Evolutionary conservation across 2,888 invertebrate genomes (phyloP), one percentile per base, ranked within the genome.

Genomic region (Campopleginae sp.): DNA sequence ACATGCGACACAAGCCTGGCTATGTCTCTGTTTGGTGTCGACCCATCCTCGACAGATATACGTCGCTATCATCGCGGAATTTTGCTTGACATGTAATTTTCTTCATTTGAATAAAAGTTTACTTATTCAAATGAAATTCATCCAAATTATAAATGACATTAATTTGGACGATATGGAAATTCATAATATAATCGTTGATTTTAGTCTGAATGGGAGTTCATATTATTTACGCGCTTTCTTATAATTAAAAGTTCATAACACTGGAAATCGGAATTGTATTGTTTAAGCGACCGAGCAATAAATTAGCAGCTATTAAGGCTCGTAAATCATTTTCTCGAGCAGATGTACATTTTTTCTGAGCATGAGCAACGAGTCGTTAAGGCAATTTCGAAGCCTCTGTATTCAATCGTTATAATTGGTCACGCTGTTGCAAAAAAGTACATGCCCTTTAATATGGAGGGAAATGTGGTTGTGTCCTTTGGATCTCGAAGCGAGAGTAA

Each of bases 121-220:
- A 27, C 80, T 46, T 88, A 88, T 88, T 86, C 86, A 86, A 79
- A 27, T 42, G 42, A 46, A 71, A 54, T 65, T 58, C 14, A 76
- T 51, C 51, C 10, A 48, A 48, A 48, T 76, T 70, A 48, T 65
- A 65, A 58, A 58, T 58, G 58, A 58, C 27, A 58, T 58, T 58
- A 14, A 58, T 58, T 58, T 58, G 58, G 27, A 58, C 58, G 14
- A 14, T 58, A 12, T 58, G 58, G 58, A 27, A 58, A 58, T 58
- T 58, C 27, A 58, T 58, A 27, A 27, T 58, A 27, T 27, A 58
- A 58, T 58, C 12, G 51, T 51, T 19, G 51, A 58, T 58, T 58
- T 58, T 12, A 58, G 6, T 58, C 27, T 5, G 58, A 58, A 58
- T 58, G 27, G 27, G 14, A 27, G 27, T 27, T 27, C 14, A 27